Conservation (phyloP, 2,888 invertebrate genomes). For the Protula sp. region DNA sequence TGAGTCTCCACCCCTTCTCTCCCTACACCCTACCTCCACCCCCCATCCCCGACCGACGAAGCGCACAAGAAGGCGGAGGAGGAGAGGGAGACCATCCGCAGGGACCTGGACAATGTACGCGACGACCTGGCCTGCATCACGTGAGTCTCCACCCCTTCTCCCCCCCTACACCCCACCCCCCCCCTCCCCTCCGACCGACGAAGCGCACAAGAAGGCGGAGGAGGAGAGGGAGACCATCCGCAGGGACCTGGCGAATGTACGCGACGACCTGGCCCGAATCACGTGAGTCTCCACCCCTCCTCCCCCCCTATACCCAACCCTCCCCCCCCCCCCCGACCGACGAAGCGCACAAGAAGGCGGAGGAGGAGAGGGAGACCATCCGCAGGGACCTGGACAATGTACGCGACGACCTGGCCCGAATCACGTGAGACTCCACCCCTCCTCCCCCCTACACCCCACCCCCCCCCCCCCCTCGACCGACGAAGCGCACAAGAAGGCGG, state of each 20-base stretch:
- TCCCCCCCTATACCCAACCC: too few relatives aligned
- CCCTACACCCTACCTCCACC: too few relatives aligned
- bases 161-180: too few relatives aligned
- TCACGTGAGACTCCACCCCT: slow-evolving; percentile 41
- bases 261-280: slow-evolving; percentile 35
- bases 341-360: slow-evolving; percentile 43
- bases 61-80: slow-evolving; percentile 41
- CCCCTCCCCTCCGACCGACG: slow-evolving; percentile 42
- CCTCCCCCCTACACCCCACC: too few relatives aligned
- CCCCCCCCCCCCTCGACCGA: slow-evolving; percentile 38
- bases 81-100: slow-evolving; percentile 41
- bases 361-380: slow-evolving; percentile 42
- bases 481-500: slow-evolving; percentile 43
- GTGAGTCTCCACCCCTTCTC: too few relatives aligned
- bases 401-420: slow-evolving; percentile 34
- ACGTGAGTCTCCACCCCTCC: too few relatives aligned
- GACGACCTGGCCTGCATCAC: slow-evolving; percentile 37
- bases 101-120: slow-evolving; percentile 41
- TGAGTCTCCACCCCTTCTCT: too few relatives aligned
- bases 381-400: slow-evolving; percentile 42
- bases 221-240: slow-evolving; percentile 44
- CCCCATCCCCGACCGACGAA: slow-evolving; percentile 41
- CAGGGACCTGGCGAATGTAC: slow-evolving; percentile 40
- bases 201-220: slow-evolving; percentile 42
- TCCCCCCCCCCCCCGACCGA: slow-evolving; percentile 39